phyloP scores from a whole-genome alignment of 1,140 invertebrate species.

The Maniola jurtina region DNA sequence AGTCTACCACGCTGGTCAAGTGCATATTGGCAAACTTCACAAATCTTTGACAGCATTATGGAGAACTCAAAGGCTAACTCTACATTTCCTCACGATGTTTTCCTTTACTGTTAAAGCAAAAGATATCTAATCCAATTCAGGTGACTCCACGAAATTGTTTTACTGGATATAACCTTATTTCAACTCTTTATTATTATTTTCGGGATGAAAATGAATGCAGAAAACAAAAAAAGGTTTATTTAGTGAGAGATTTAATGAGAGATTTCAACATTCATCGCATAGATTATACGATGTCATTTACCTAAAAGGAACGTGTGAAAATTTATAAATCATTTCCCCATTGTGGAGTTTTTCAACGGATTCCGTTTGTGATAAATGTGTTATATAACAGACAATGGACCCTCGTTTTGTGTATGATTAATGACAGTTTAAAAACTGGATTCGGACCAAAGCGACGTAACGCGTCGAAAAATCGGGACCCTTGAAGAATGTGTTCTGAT shows the following conservation, averaged over 20 bases:
- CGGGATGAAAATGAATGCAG: not conserved
- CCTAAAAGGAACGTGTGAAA: slow-evolving; percentile 8
- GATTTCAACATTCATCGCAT: not conserved
- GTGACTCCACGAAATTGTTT: too few relatives aligned
- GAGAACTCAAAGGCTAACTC: too few relatives aligned
- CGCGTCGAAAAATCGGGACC: slow-evolving; percentile 1
- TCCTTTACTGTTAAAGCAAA: too few relatives aligned
- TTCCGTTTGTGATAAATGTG: slow-evolving; percentile 30
- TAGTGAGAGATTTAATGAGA: not conserved
- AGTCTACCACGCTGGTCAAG: too few relatives aligned
- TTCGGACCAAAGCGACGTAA: slow-evolving; percentile 17
- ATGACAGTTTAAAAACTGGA: slow-evolving; percentile 32
- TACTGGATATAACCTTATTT: not conserved
- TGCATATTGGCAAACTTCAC: too few relatives aligned
- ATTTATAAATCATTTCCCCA: slow-evolving; percentile 13
- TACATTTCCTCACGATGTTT: too few relatives aligned
- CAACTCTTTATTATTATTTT: not conserved
- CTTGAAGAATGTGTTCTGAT: not conserved
- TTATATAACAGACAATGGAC: slow-evolving; percentile 28
- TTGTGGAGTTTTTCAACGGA: slow-evolving; percentile 28
- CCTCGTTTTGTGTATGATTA: slow-evolving; percentile 28
- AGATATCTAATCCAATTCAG: too few relatives aligned
- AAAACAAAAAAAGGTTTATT: not conserved
- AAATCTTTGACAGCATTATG: too few relatives aligned
- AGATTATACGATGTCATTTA: slow-evolving; percentile 1